These are phyloP conservation scores for Lingula anatina DNA, from an alignment of 2,888 invertebrate species.

Conservation along the genomic window DNA sequence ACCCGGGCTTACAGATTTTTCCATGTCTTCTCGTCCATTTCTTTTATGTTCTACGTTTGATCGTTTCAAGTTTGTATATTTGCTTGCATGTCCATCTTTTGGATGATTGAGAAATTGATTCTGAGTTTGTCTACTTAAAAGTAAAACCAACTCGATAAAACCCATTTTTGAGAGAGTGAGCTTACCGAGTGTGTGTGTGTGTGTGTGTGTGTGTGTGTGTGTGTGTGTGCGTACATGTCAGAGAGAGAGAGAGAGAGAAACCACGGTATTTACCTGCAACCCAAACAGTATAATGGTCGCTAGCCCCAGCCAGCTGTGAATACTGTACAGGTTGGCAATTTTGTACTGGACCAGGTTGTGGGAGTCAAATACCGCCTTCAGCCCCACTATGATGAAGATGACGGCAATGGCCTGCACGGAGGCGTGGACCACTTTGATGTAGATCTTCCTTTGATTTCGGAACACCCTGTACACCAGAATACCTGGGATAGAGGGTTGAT, in stretches of 20 bases:
- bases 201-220: too few relatives aligned
- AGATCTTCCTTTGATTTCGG: slow-evolving; percentile 66
- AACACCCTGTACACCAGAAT: slow-evolving; percentile 76
- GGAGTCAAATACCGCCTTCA: slow-evolving; percentile 75
- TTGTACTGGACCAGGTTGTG: slow-evolving; percentile 57
- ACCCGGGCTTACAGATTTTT: too few relatives aligned
- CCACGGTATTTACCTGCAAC: slow-evolving; percentile 62
- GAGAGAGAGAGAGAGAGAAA: too few relatives aligned
- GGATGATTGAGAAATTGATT: too few relatives aligned
- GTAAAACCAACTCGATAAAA: not conserved
- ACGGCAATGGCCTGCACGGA: slow-evolving; percentile 65
- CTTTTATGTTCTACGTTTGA: too few relatives aligned
- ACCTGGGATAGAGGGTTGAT: slow-evolving; percentile 62
- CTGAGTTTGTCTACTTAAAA: too few relatives aligned
- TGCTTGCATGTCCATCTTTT: too few relatives aligned
- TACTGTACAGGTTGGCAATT: slow-evolving; percentile 56
- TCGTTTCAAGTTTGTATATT: too few relatives aligned
- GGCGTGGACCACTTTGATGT: slow-evolving; percentile 72
- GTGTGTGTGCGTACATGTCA: not conserved
- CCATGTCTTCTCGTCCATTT: too few relatives aligned
- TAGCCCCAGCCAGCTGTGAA: slow-evolving; percentile 80
- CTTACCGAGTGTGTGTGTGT: not conserved
- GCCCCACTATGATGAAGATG: slow-evolving; percentile 65
- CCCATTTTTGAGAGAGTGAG: not conserved
- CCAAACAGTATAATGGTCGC: slow-evolving; percentile 68